phyloP scores from a whole-genome alignment of 2,888 invertebrate genomes.

The Drosophila maculinotata region DNA sequence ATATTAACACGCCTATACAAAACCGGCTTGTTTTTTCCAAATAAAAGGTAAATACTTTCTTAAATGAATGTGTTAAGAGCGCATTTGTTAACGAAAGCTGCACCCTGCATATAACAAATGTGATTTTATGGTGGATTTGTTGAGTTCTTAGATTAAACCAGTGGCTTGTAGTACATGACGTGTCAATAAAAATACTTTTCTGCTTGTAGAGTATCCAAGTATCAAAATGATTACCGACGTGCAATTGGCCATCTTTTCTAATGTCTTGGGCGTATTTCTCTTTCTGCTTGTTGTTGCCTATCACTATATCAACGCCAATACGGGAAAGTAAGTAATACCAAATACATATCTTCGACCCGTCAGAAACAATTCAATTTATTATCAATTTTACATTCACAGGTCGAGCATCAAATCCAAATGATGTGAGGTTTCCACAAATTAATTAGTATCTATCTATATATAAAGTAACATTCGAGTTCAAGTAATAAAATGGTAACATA shows the following conservation, averaged over 20 bases:
- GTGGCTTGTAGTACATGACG: constrained; percentile 54
- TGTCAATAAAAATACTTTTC: constrained; percentile 55
- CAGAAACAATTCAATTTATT: constrained; percentile 25
- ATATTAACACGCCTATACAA: constrained; percentile 18
- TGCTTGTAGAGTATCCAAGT: too few relatives aligned
- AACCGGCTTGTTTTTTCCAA: constrained; percentile 55
- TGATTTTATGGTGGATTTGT: neutral
- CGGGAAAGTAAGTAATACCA: constrained; percentile 76
- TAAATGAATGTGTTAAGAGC: neutral
- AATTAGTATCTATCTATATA: constrained; percentile 48
- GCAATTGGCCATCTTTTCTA: constrained; percentile 97
- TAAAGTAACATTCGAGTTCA: constrained; percentile 50
- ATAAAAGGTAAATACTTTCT: constrained; percentile 49
- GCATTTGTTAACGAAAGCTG: neutral
- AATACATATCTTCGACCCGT: neutral
- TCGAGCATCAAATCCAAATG: constrained; percentile 63
- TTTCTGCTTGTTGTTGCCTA: constrained; percentile 97
- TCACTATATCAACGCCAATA: constrained; percentile 96
- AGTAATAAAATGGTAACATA: constrained; percentile 58
- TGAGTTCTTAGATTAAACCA: neutral
- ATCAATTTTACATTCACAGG: constrained; percentile 58
- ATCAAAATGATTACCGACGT: constrained; percentile 96
- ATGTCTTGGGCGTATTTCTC: constrained; percentile 95
- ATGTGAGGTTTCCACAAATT: constrained; percentile 45
- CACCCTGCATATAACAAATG: neutral